Base-by-base conservation (phyloP, 1,140 invertebrate genomes). In the Nasonia vitripennis region DNA sequence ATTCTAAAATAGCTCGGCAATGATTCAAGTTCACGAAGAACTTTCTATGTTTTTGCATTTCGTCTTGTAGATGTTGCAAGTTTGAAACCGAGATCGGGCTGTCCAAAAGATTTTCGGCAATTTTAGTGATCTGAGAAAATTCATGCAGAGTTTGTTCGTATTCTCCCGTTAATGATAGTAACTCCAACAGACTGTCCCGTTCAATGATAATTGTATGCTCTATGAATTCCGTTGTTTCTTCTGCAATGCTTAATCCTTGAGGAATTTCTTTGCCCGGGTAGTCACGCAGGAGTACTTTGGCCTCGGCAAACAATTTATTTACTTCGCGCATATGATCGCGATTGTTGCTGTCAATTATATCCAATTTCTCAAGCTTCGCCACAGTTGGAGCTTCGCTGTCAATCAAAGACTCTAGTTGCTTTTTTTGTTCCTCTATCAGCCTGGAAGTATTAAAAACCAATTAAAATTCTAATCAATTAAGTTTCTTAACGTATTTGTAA, bases 21-120 rank as follows among this genome's bases (percentile, higher is more conserved):
- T 98, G 97, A 88, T 97, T 97, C 12, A 98, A 91, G 88, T 97
- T 97, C 0, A 97, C 96, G 89, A 98, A 98, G 92, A 98, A 98
- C 89, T 97, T 97, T 70, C 97, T 94, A 89, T 98, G 97, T 89
- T 97, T 98, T 87, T 97, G 96, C 92, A 98, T 97, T 93, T 98
- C 97, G 89, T 97, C 96, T 88, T 97, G 96, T 12, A 98, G 92
- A 88, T 97, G 96, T 88, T 96, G 95, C 81, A 97, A 93, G 87
- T 95, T 95, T 67, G 94, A 95, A 1, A 97, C 96, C 2, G 95
- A 95, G 45, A 97, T 95, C 23, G 96, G 95, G 88, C 95, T 95
- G 71, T 96, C 95, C 4, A 98, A 93, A 41, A 98, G 91, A 74
- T 95, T 95, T 91, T 97, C 96, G 4, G 97, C 97, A 5, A 98